Conservation (phyloP, 2,888 invertebrate genomes). For the Apantesis nais region DNA sequence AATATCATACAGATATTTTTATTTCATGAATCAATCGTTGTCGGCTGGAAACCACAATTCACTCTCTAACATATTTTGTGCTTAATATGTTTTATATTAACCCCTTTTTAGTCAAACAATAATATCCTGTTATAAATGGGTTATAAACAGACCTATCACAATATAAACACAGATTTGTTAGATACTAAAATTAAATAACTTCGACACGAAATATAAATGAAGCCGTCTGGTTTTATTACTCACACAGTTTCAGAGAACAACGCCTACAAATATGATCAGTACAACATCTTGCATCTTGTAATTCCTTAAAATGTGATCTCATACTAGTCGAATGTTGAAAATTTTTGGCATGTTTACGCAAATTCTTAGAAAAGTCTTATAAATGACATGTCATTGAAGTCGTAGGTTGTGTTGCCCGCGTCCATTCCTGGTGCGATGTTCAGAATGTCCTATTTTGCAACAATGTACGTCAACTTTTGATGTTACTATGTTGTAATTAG, state of each 20-base stretch:
- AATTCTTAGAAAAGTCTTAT: conserved; percentile 45
- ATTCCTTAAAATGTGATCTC: conserved; percentile 47
- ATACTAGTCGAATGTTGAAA: conserved; percentile 32
- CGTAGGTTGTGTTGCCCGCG: conserved; percentile 38
- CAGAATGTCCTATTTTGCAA: conserved; percentile 44
- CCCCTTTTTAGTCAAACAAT: conserved; percentile 57
- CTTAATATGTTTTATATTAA: conserved; percentile 46
- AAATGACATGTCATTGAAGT: conserved; percentile 43
- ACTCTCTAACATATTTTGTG: conserved; percentile 32
- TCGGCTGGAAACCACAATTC: conserved; percentile 25
- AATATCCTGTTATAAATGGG: conserved; percentile 54
- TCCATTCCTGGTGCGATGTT: conserved; percentile 27
- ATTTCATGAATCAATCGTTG: conserved; percentile 68
- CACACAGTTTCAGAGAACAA: conserved; percentile 27
- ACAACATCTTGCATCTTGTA: conserved; percentile 32
- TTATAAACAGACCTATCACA: conserved; percentile 37
- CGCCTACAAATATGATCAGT: conserved; percentile 16
- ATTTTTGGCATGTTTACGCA: conserved; percentile 44
- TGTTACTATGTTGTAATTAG: background rate
- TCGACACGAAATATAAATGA: conserved; percentile 17
- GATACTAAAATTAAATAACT: conserved; percentile 18
- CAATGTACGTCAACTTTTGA: conserved; percentile 35
- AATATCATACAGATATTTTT: conserved; percentile 69
- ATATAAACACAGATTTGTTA: conserved; percentile 27
- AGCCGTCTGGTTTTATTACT: conserved; percentile 22